Base-by-base conservation (phyloP, 2,888 invertebrate species). In the Harpagoxenus sublaevis region DNA sequence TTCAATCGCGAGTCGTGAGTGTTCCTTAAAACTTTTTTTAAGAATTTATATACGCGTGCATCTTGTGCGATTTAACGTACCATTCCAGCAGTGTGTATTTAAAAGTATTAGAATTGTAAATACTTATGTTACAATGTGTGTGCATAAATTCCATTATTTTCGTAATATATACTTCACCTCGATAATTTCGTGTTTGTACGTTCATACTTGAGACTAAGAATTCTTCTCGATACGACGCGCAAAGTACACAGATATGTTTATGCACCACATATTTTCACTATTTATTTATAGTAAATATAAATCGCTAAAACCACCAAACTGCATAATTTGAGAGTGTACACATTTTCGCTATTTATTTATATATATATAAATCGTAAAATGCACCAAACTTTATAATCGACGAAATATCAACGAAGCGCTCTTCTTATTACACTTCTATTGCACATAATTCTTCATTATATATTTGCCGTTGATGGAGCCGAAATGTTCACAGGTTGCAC, bases 1-100 rank as follows among this genome's bases (percentile, higher is more conserved):
- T 79, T 79, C 57, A 45, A 73, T 65, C 5, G 28, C 8, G 35
- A 71, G 57, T 79, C 18, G 12, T 23, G 45, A 60, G 35, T 48
- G 18, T 55, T 18, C 35, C 10, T 5, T 35, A 12, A 71, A 57
- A 42, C 5, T 60, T 48, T 71, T 71, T 31, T 55, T 31, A 31
- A 31, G 31, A 48, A 28, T 28, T n/a, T 57, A 28, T 66, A 18
- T 57, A 78, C 39, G 18, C 10, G 39, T 15, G 4, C 2, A 23
- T 28, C 3, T 42, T 23, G 28, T 51, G 6, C 10, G 31, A 3
- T 39, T 78, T 55, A 68, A 42, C n/a, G 48, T 48, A 74, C 9
- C 8, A n/a, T 65, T 8, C 10, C 10, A n/a, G 8, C n/a, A 51
- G 28, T 3, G 28, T 75, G 5, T 63, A 53, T 78, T 55, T 45